Evolutionary conservation across 1,140 invertebrate genomes (phyloP), one percentile per base, ranked within the genome.

Genomic region (Drosophila suzukii): DNA sequence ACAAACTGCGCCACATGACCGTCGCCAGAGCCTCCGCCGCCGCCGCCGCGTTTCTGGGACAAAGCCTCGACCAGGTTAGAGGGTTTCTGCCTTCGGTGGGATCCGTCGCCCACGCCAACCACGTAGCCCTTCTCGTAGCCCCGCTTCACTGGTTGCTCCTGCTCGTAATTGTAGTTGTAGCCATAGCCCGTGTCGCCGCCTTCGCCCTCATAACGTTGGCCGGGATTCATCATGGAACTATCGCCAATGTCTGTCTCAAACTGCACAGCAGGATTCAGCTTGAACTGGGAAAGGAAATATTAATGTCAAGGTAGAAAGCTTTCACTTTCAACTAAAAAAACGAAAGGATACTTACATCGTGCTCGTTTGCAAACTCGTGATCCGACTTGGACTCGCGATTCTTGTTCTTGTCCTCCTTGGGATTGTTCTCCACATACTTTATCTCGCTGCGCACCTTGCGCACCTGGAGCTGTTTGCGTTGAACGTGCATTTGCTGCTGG

Each of bases 371-470:
- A 44, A 91, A 92, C 59, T 92, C 91, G 27, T 92, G 84, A 70
- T 92, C 91, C 5, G 91, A 92, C 55, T 91, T 92, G n/a, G 91
- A 91, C 38, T 91, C 84, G 10, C 77, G 89, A 0, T 91, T 90
- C 43, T 91, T 91, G 34, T 83, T 91, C 34, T 53, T 41, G 0
- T 89, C 60, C 0, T 92, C 79, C 54, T 91, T 91, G 1, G 43
- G n/a, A 10, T 47, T 56, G 6, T 54, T 30, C 27, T 91, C 90
- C 2, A 79, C 78, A 17, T 92, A 92, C 39, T 92, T 92, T 17
- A 91, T 88, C 62, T 92, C 91, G 47, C 91, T 92, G 62, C 90
- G 91, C 15, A 92, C 91, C 60, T 91, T 92, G 41, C 91, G 85
- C 27, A 92, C 83, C 56, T 91, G 75, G 0, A 81, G 32, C 17